phyloP scores from a whole-genome alignment of 2,113 vertebrate species.

The Leuciscus idus region DNA sequence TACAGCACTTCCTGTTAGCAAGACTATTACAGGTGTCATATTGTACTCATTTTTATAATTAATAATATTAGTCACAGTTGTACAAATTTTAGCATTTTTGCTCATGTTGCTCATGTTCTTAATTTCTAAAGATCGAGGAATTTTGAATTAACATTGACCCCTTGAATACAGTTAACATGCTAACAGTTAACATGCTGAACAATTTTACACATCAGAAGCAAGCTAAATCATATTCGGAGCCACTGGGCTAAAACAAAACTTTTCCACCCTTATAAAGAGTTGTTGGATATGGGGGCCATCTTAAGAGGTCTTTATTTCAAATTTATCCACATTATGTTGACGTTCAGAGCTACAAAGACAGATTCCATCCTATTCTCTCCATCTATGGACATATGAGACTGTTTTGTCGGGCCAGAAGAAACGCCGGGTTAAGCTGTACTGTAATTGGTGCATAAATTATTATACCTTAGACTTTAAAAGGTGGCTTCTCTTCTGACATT shows the following conservation, averaged over 20 bases:
- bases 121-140: neutral
- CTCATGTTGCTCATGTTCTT: too few species aligned
- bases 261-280: constrained; percentile 13
- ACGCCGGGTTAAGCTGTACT: constrained; percentile 8
- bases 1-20: neutral
- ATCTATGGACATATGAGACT: constrained; percentile 36
- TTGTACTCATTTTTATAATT: neutral
- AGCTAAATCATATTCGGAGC: neutral
- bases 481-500: constrained; percentile 52
- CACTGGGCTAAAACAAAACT: neutral
- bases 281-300: constrained; percentile 10
- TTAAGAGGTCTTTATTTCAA: constrained; percentile 13
- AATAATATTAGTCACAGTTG: neutral
- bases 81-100: neutral
- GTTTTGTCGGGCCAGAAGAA: constrained; percentile 40
- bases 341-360: neutral
- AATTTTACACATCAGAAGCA: neutral
- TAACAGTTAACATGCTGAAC: neutral
- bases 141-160: neutral
- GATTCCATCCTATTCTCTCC: constrained; percentile 12
- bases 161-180: neutral
- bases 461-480: constrained; percentile 48
- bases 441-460: constrained; percentile 52
- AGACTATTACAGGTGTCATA: neutral
- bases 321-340: neutral